Evolutionary conservation across 2,888 invertebrate genomes (phyloP), one percentile per base, ranked within the genome.

Genomic region (Melipona bicolor): DNA sequence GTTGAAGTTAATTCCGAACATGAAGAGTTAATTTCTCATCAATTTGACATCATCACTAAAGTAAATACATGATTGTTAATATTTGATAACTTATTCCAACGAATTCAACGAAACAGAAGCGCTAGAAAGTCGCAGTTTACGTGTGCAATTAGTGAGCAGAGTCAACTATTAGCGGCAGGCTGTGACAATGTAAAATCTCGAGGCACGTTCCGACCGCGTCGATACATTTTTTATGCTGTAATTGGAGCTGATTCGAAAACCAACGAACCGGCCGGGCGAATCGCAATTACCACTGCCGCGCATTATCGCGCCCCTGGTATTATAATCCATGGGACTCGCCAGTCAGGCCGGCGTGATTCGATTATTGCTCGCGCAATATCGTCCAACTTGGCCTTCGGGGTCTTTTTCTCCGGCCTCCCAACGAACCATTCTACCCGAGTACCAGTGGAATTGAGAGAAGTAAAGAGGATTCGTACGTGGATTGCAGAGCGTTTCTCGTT

Each of bases 221-320:
- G 67, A 75, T 72, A 72, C 68, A 73, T 77, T 83, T 85, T 85
- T 84, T 75, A 64, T 49, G 52, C 24, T 9, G 64, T 77, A 83
- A 85, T 83, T 79, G 80, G 77, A 56, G 61, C 69, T 72, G 83
- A 85, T 85, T 76, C 77, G 75, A 24, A 43, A 78, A 72, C 71
- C 77, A 77, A 76, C 73, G 76, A 73, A 78, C 59, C 69, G 76
- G 13, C 6, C n/a, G 67, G 65, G 73, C 77, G 74, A 68, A 77
- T 81, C 73, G 65, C 68, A 81, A 73, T 75, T 76, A 70, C 80
- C 84, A 73, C 71, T 75, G 74, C 71, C 13, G 32, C 4, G 27
- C 27, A 27, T 61, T 61, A 61, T 61, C 17, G 77, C 64, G 24
- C 21, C 32, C 64, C 77, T n/a, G 43, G 65, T 77, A 81, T 84